Evolutionary conservation across 2,797 vertebrate species (phyloP), one percentile per base, ranked within the genome.

Genomic region (Rhabdophis nuchalis): DNA sequence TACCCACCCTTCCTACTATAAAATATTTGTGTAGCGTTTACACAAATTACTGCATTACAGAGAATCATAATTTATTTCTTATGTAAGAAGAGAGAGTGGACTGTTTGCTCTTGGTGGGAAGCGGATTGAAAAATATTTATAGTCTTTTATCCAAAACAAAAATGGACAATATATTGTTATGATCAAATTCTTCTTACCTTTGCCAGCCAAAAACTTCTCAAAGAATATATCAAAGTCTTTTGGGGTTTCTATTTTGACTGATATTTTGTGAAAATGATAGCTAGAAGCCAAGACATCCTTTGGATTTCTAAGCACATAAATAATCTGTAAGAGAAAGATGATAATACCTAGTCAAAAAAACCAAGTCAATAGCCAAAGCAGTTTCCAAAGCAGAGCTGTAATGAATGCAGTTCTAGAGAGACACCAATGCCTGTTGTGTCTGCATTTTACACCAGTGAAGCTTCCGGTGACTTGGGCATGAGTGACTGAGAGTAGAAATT

Each of bases 221-320:
- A 95, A 57, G 13, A 93, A 94, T 50, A 27, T 20, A 16, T 58
- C 90, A 91, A 94, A 94, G 36, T 94, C 58, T 72, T 86, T 13
- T 36, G 27, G 3, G 54, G 46, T 18, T 82, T 91, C 86, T 13
- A 82, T 0, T 2, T 1, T 16, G 16, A 1, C 0, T 36, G 46
- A 0, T 20, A 54, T 0, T 20, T 87, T 93, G 57, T 52, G 25
- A 61, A 93, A 95, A 92, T 94, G 91, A 89, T 93, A 95, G 52
- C 9, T 90, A n/a, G 95, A 95, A 6, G 94, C 77, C 29, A 85
- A 5, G 10, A 89, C 72, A 92, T 95, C 95, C 27, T 95, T 95
- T n/a, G 93, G 94, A 53, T 95, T 95, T 89, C 95, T 93, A 64
- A 50, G 46, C 25, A 95, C 90, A 92, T 94, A 95, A 86, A 95